phyloP scores from a whole-genome alignment of 1,140 invertebrate genomes.

The Tachypleus tridentatus region DNA sequence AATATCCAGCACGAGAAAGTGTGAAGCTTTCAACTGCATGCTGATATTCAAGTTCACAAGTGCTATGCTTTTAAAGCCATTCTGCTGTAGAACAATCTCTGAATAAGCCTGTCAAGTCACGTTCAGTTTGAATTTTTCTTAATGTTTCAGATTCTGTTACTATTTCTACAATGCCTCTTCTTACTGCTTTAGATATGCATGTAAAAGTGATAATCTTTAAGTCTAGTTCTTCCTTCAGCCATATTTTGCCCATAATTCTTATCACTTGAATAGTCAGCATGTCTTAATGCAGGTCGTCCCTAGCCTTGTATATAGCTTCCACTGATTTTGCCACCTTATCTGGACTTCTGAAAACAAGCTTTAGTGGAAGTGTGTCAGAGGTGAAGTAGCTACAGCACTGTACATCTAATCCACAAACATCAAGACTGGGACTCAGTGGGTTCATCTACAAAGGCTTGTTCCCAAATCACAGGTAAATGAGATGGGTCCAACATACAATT shows the following conservation, averaged over 20 bases:
- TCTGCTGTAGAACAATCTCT: slow-evolving; percentile 92
- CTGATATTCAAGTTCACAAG: slow-evolving; percentile 86
- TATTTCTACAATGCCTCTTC: slow-evolving; percentile 93
- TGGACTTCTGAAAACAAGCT: slow-evolving; percentile 79
- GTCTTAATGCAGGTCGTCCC: slow-evolving; percentile 95
- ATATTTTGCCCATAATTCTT: slow-evolving; percentile 79
- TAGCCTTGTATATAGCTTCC: slow-evolving; percentile 92
- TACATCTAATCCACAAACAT: slow-evolving; percentile 64
- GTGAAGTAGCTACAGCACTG: slow-evolving; percentile 84
- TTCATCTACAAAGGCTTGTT: slow-evolving; percentile 41
- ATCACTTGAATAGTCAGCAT: slow-evolving; percentile 91
- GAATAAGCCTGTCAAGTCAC: slow-evolving; percentile 89
- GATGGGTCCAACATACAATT: slow-evolving; percentile 48
- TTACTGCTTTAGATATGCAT: slow-evolving; percentile 79
- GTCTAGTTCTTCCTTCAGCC: slow-evolving; percentile 85
- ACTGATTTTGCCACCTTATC: slow-evolving; percentile 54
- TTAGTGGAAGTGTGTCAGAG: slow-evolving; percentile 89
- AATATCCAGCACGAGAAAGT: slow-evolving; percentile 93
- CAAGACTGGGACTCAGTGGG: slow-evolving; percentile 64
- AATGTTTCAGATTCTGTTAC: slow-evolving; percentile 93
- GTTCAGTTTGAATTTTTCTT: slow-evolving; percentile 78
- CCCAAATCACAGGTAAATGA: slow-evolving; percentile 78
- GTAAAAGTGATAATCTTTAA: slow-evolving; percentile 90
- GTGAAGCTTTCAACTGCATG: slow-evolving; percentile 54
- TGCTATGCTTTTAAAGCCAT: slow-evolving; percentile 95